These are phyloP conservation scores for Thamnophis sirtalis DNA, from an alignment of 2,113 vertebrate genomes.

Conservation along the genomic window DNA sequence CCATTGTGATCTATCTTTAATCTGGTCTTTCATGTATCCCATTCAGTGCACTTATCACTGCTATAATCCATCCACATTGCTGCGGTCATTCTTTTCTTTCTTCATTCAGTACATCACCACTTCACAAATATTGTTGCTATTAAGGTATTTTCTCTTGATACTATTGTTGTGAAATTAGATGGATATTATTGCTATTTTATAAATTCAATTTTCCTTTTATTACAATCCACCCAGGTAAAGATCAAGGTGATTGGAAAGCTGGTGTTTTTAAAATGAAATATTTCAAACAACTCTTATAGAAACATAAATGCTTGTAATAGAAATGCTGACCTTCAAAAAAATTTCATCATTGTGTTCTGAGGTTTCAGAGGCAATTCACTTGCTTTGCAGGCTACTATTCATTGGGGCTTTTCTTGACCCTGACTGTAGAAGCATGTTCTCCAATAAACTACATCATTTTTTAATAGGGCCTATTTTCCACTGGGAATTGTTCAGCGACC, in stretches of 20 bases:
- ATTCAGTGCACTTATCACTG: not conserved
- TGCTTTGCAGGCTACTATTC: conserved; percentile 25
- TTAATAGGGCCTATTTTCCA: not conserved
- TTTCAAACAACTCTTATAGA: conserved; percentile 15
- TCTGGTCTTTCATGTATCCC: not conserved
- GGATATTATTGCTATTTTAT: not conserved
- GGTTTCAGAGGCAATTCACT: conserved; percentile 38
- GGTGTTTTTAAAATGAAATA: conserved; percentile 32
- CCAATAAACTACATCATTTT: not conserved
- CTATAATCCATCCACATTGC: not conserved
- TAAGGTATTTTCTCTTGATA: conserved; percentile 37
- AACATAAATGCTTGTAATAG: conserved; percentile 8
- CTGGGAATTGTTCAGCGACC: not conserved
- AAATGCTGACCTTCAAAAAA: conserved; percentile 34
- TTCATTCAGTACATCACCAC: not conserved
- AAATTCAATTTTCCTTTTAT: conserved; percentile 40
- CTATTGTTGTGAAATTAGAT: conserved; percentile 10
- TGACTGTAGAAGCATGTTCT: conserved; percentile 17
- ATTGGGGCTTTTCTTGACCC: conserved; percentile 16
- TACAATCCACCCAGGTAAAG: conserved; percentile 28
- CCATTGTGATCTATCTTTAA: not conserved
- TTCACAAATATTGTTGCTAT: conserved; percentile 34
- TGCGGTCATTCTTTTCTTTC: not conserved
- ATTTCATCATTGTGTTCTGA: not conserved
- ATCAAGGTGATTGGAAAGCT: conserved; percentile 24